Conservation (phyloP, 2,888 invertebrate genomes). For the Lithophane socia region DNA sequence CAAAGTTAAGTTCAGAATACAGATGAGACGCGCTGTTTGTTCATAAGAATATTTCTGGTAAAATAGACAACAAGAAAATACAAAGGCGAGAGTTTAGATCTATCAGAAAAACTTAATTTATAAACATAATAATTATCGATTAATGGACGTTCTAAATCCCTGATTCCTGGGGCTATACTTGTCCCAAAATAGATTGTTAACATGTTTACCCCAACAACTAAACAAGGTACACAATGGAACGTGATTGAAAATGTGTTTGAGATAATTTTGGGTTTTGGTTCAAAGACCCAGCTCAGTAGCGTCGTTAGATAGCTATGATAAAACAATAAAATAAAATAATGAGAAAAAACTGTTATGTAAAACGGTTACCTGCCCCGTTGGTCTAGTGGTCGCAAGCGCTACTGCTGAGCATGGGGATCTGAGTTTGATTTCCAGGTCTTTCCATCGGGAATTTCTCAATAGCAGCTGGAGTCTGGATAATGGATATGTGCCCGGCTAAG, state of each 20-base stretch:
- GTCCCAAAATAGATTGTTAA: conserved; percentile 48
- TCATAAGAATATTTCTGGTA: conserved; percentile 24
- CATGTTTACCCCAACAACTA: conserved; percentile 44
- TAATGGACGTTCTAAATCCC: conserved; percentile 23
- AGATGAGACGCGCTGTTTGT: conserved; percentile 63
- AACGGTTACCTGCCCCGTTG: neutral
- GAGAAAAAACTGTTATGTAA: no score
- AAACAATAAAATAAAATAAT: neutral
- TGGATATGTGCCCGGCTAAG: neutral
- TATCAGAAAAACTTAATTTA: conserved; percentile 8
- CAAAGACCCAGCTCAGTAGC: neutral
- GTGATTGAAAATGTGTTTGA: conserved; percentile 59
- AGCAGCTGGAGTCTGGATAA: neutral
- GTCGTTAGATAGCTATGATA: neutral
- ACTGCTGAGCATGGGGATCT: neutral
- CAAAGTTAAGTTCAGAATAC: conserved; percentile 67
- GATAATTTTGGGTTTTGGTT: conserved; percentile 35
- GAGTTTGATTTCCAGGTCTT: neutral
- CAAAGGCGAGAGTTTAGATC: neutral
- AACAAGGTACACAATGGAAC: conserved; percentile 60
- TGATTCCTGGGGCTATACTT: conserved; percentile 24
- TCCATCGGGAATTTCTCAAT: neutral
- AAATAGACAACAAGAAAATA: conserved; percentile 13
- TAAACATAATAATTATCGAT: neutral
- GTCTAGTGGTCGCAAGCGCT: neutral